phyloP scores from a whole-genome alignment of 2,888 invertebrate species.

The Mesorhabditis sp. region DNA sequence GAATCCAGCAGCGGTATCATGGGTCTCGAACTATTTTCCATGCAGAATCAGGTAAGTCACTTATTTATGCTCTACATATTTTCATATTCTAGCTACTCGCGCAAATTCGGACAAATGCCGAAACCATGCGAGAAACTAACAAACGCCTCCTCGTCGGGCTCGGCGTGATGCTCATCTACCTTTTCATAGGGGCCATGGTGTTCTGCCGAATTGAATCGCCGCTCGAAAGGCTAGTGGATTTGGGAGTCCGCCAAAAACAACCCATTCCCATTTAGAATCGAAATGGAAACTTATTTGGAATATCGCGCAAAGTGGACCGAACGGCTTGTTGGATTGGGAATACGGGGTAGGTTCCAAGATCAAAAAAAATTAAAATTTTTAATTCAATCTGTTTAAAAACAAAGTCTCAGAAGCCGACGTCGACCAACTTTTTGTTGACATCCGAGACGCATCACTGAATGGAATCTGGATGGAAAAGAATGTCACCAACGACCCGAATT shows the following conservation, averaged over 20 bases:
- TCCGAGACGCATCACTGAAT: conserved; percentile 46
- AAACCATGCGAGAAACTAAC: conserved; percentile 38
- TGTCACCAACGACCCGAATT: conserved; percentile 76
- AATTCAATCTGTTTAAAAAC: conserved; percentile 15
- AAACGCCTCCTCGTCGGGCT: conserved; percentile 39
- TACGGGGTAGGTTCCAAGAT: conserved; percentile 21
- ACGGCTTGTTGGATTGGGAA: conserved; percentile 24
- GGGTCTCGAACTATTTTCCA: conserved; percentile 43
- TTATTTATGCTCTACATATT: background rate
- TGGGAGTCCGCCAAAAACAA: conserved; percentile 6
- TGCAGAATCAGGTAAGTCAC: conserved; percentile 33
- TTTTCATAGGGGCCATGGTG: conserved; percentile 73
- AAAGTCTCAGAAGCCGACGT: conserved; percentile 35
- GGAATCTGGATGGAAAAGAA: conserved; percentile 70
- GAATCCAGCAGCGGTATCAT: conserved; percentile 19
- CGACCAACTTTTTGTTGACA: conserved; percentile 43
- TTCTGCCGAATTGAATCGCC: conserved; percentile 60
- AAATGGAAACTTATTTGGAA: conserved; percentile 39
- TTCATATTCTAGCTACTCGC: conserved; percentile 6
- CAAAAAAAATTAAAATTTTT: background rate
- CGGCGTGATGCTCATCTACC: conserved; percentile 61
- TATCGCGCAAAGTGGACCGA: conserved; percentile 43
- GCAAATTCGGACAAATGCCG: conserved; percentile 24
- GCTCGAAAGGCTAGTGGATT: conserved; percentile 3
- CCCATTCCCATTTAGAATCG: conserved; percentile 38